Evolutionary conservation across 2,888 invertebrate genomes (phyloP), one percentile per base, ranked within the genome.

Genomic region (Nysson spinosus): DNA sequence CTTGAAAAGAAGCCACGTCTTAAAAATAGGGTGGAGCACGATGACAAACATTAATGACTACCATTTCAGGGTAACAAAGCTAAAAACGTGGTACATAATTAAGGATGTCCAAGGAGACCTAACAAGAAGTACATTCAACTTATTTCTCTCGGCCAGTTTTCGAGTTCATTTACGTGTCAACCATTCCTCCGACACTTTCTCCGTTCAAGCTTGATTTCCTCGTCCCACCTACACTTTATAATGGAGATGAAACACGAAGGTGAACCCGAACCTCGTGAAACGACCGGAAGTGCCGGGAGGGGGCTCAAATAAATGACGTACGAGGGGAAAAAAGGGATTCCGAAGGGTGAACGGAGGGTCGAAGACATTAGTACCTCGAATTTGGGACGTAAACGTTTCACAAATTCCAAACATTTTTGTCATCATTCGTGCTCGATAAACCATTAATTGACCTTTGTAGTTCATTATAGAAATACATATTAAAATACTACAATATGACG

Each of bases 171-270:
- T n/a, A n/a, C n/a, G n/a, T n/a, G n/a, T n/a, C n/a, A n/a, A 16
- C 24, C 14, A 11, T 26, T 22, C 30, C 30, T 2, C 56, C 40
- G 24, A 17, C 12, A 16, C 26, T 46, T 43, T 62, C 35, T 47
- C 51, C 47, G 35, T 14, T 28, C 43, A 17, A 32, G 37, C 46
- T 57, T 39, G 43, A 46, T 60, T 46, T 47, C 55, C 52, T 39
- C 52, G 14, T 26, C 4, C 39, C 32, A 6, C 3, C 28, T 20
- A 28, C 3, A n/a, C 20, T 24, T 28, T 20, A 20, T 22, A 34
- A 32, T 9, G 26, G 17, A 47, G 58, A 43, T 50, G 34, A 47
- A 67, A 49, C 54, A 42, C 42, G 39, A 61, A 42, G 49, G 24
- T 19, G 47, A 62, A 46, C 9, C 9, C 26, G 14, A 34, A n/a